Evolutionary conservation across 2,113 vertebrate species (phyloP), one percentile per base, ranked within the genome.

Genomic region (Nesoenas mayeri): DNA sequence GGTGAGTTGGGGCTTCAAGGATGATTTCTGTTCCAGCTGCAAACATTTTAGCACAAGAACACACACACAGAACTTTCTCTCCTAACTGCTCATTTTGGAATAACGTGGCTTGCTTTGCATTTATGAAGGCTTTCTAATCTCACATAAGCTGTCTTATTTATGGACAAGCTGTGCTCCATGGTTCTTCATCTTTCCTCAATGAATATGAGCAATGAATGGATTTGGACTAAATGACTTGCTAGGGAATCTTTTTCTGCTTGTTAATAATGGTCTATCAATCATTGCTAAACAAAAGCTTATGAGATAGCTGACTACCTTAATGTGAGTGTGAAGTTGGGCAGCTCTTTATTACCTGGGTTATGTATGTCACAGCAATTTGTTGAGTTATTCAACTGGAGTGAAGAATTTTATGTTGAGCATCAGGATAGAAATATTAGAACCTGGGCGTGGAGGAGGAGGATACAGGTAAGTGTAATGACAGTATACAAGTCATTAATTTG

Each of bases 301-400:
- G 88, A 91, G 74, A 17, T 28, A 78, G 21, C 56, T 88, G 80
- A 34, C 77, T 91, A 89, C 77, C 53, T 80, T 91, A 88, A 94
- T 60, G 73, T 65, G 44, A 34, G 36, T 42, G 38, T 86, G 85
- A 82, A 40, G 64, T 84, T 89, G 91, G 79, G 86, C 89, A 85
- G 36, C 56, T 88, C 69, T 93, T 95, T 66, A 95, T 94, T 96
- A 89, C 89, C 50, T 69, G 40, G 64, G 50, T 92, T 91, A 86
- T 66, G 87, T 80, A 85, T 64, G 53, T 71, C 48, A 50, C 34
- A 85, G 66, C 56, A 91, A 93, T 94, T 92, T 94, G 66, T 47
- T 65, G 47, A 92, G 50, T 87, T 91, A 60, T 54, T 95, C 73
- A 94, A 2, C 48, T 21, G 34, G 83, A 93, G 71, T 93, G 64